A percentile compares a stretch with the other conserved stretches of the same genome.
Evolutionary conservation across 2,797 vertebrate genomes (phyloP).

Genomic region (Amphiprion clarkii): DNA sequence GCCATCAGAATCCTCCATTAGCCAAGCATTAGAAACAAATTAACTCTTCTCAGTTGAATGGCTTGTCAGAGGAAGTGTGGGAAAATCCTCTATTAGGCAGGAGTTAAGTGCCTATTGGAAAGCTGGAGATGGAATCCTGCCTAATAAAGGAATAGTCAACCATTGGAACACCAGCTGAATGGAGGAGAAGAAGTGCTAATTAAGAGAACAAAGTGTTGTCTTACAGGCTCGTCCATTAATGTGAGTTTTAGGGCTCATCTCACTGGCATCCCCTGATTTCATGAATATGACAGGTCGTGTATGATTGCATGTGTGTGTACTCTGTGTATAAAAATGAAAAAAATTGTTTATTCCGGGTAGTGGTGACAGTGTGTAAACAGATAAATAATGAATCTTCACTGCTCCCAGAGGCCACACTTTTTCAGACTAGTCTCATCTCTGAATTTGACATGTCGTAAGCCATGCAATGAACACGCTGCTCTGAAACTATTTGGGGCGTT

Average conservation of each 20-base stretch:
- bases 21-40: constrained; percentile 87
- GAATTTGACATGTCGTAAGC: constrained; percentile 72
- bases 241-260: constrained; percentile 74
- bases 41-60: constrained; percentile 85
- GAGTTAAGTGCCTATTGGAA: constrained; percentile 86
- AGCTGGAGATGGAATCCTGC: constrained; percentile 84
- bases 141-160: constrained; percentile 87
- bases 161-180: constrained; percentile 84
- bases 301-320: constrained; percentile 32
- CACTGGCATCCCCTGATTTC: constrained; percentile 50
- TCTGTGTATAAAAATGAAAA: constrained; percentile 46
- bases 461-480: constrained; percentile 63
- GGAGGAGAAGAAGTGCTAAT: constrained; percentile 83
- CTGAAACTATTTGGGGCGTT: constrained; percentile 80
- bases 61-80: constrained; percentile 85
- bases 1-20: constrained; percentile 84
- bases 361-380: constrained; percentile 77
- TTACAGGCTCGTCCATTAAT: constrained; percentile 78
- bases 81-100: constrained; percentile 87
- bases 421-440: constrained; percentile 63
- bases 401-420: constrained; percentile 65
- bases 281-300: constrained; percentile 59
- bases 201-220: constrained; percentile 86
- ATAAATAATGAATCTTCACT: constrained; percentile 76
- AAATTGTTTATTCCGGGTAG: constrained; percentile 64